Evolutionary conservation across 2,797 vertebrate genomes (phyloP).

Genomic region (Sebastes aleutianus): DNA sequence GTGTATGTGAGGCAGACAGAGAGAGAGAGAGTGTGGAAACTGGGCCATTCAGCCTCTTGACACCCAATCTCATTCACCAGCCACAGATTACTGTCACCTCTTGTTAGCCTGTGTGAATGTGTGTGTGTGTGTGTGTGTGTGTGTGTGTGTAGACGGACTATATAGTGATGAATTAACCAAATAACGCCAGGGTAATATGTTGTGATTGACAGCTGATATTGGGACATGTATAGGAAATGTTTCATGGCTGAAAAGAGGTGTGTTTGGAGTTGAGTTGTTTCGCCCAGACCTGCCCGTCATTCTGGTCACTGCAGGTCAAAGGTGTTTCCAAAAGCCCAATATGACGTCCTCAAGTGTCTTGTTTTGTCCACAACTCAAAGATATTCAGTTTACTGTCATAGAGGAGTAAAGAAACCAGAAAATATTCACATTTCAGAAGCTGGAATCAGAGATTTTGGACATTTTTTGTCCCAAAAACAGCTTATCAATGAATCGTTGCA

Average conservation of each 20-base stretch:
- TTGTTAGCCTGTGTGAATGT: slow-evolving; percentile 9
- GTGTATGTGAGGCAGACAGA: neutral
- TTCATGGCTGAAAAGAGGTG: neutral
- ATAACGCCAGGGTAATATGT: neutral
- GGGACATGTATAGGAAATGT: neutral
- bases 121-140: neutral
- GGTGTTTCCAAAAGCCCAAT: neutral
- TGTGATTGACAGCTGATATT: neutral
- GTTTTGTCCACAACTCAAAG: no score
- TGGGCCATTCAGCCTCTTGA: slow-evolving; percentile 48
- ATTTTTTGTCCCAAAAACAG: no score
- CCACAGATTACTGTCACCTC: slow-evolving; percentile 61
- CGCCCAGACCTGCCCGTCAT: neutral
- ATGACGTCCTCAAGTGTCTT: no score
- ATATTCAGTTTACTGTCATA: no score
- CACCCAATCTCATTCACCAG: slow-evolving; percentile 52
- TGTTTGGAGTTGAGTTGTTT: neutral
- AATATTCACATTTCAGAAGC: no score
- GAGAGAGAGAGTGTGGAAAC: slow-evolving; percentile 14
- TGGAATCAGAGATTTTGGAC: no score
- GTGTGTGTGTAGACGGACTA: neutral
- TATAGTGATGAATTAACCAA: neutral
- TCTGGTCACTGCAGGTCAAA: neutral
- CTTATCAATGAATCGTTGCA: no score
- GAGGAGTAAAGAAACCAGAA: no score